These are phyloP conservation scores for Drosophila sulfurigaster DNA, from an alignment of 1,140 invertebrate genomes.

Conservation along the genomic window DNA sequence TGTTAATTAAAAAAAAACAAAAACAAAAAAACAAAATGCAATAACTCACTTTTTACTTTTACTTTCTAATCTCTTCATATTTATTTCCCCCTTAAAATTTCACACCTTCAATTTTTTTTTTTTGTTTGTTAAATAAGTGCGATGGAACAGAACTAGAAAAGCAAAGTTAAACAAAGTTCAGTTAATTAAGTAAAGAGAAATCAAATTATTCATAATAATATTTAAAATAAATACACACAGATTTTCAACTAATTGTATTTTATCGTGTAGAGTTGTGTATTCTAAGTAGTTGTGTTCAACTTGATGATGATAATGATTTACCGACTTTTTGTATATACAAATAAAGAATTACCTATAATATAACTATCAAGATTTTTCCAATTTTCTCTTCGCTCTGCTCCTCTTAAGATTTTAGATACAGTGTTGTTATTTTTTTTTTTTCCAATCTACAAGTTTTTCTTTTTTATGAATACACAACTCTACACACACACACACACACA, in stretches of 20 bases:
- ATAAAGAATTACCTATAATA: neutral
- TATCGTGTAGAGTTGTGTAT: conserved; percentile 43
- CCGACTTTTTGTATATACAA: conserved; percentile 27
- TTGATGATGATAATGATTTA: conserved; percentile 11
- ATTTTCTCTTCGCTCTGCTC: neutral
- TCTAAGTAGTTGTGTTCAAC: conserved; percentile 19
- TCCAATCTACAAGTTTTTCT: neutral
- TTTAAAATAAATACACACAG: neutral
- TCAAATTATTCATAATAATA: conserved; percentile 20
- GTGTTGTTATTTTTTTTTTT: neutral
- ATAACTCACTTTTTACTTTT: conserved; percentile 43
- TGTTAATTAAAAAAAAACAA: conserved; percentile 49
- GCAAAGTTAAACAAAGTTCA: neutral
- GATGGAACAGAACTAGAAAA: conserved; percentile 37
- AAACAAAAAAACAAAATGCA: conserved; percentile 40
- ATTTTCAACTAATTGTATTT: conserved; percentile 11
- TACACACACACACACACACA: conserved; percentile 3
- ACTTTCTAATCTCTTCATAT: conserved; percentile 49
- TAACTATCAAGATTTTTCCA: neutral
- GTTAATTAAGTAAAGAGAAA: conserved; percentile 16
- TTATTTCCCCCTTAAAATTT: neutral
- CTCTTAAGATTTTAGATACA: neutral
- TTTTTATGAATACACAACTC: conserved; percentile 19
- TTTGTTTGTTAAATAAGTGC: conserved; percentile 16
- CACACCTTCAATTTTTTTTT: neutral